Evolutionary conservation across 2,888 invertebrate genomes (phyloP), one percentile per base, ranked within the genome.

Genomic region (Gisinianus flammeolus): DNA sequence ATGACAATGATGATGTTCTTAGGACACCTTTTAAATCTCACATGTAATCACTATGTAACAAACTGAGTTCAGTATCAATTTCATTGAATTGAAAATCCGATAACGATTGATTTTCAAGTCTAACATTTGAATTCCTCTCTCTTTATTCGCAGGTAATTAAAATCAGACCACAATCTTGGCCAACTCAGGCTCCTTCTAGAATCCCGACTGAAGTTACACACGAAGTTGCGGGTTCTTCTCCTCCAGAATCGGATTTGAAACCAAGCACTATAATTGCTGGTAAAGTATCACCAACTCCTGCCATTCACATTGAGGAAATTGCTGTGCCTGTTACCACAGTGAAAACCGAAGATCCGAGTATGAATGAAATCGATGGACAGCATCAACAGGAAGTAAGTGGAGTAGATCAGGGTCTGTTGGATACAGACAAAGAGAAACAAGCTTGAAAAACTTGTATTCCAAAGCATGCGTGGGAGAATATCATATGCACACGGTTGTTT

Each of bases 291-390:
- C 26, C 22, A n/a, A n/a, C 58, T 33, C 76, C 77, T 12, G 71
- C 66, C 54, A 68, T 74, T 52, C 73, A 64, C 54, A 24, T 74
- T 22, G 74, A 66, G 26, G 56, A 78, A 10, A 22, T 44, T 12
- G 58, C 56, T 56, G 22, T 22, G 16, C 54, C 64, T 35, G 62
- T 75, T 19, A 44, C 72, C 16, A 77, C 80, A 77, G 73, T 28
- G 44, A 70, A 74, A 35, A 31, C 68, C 35, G 76, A 81, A 77
- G 82, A 84, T 68, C 84, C 84, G 5, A 79, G 77, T 31, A 66
- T 84, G 73, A 84, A 84, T 69, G 84, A 84, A 77, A 81, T 84
- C 24, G 81, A 81, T 68, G 70, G 69, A 16, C 73, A 81, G 22
- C n/a, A 24, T 10, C 73, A 79, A 3, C 78, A 79, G 35, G 77